phyloP scores from a whole-genome alignment of 2,113 vertebrate species.

The Poecilia latipinna region DNA sequence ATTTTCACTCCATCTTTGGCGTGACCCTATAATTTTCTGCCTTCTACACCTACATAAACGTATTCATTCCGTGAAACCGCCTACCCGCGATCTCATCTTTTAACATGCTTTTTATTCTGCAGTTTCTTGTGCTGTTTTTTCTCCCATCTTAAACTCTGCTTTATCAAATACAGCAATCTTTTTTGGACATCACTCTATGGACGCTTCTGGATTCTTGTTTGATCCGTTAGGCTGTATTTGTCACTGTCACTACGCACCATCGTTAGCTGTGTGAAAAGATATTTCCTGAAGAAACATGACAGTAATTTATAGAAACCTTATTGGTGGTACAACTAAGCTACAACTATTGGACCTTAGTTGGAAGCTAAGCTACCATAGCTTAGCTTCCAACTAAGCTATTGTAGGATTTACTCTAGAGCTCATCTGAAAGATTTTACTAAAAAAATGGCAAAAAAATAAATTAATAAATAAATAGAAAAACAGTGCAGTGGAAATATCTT shows the following conservation, averaged over 20 bases:
- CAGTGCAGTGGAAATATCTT: neutral
- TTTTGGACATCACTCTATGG: neutral
- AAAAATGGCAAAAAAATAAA: no score
- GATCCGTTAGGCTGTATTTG: neutral
- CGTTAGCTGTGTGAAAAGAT: neutral
- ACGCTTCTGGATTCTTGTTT: neutral
- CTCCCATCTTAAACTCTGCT: neutral
- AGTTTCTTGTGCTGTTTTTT: conserved; percentile 14
- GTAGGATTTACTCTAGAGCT: neutral
- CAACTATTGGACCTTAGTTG: no score
- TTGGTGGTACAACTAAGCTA: no score
- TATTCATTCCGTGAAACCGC: conserved; percentile 51
- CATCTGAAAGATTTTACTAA: neutral
- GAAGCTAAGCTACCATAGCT: no score
- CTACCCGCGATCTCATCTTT: conserved; percentile 31
- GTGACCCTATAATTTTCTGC: conserved; percentile 37
- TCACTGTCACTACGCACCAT: neutral
- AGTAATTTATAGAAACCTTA: neutral
- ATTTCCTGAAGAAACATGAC: neutral
- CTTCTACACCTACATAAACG: conserved; percentile 47
- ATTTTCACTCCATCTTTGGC: conserved; percentile 20
- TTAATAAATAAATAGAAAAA: neutral
- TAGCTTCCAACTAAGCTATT: no score
- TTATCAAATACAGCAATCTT: neutral
- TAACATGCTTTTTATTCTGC: conserved; percentile 46